Conservation (phyloP, 2,888 invertebrate genomes). For the Cryptus viduatorius region DNA sequence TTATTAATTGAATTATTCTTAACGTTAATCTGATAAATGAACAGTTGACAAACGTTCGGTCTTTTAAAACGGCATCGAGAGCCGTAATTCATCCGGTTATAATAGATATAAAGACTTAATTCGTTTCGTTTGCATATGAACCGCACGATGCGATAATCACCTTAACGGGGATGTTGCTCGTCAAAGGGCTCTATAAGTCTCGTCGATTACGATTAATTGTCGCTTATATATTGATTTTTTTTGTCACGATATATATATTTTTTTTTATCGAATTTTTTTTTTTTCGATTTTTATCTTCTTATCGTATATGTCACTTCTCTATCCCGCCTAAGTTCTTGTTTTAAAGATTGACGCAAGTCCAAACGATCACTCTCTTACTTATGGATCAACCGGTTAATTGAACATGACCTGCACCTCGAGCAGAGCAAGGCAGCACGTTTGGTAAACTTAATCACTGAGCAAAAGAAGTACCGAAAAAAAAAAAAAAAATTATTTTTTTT, state of each 20-base stretch:
- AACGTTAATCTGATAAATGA: not conserved
- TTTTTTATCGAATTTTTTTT: conserved; percentile 32
- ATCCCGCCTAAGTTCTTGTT: conserved; percentile 60
- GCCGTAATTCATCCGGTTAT: conserved; percentile 35
- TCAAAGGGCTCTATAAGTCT: conserved; percentile 53
- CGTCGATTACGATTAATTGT: conserved; percentile 55
- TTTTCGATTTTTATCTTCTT: conserved; percentile 39
- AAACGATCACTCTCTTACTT: conserved; percentile 74
- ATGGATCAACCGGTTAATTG: conserved; percentile 74
- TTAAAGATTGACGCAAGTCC: conserved; percentile 66
- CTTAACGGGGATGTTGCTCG: conserved; percentile 64
- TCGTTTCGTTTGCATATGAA: conserved; percentile 69
- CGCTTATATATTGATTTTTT: conserved; percentile 27
- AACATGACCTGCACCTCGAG: conserved; percentile 74
- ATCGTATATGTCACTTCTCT: conserved; percentile 52
- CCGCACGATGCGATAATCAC: conserved; percentile 63
- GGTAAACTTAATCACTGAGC: conserved; percentile 57
- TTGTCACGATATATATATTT: conserved; percentile 20
- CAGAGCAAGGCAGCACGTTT: conserved; percentile 74
- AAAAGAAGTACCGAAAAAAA: conserved; percentile 43
- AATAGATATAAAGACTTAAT: conserved; percentile 66
- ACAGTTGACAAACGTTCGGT: conserved; percentile 69
- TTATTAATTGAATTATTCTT: not conserved
- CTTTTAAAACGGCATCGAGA: conserved; percentile 21
- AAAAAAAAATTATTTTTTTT: conserved; percentile 45